Conservation (phyloP, 2,113 vertebrate species). For the Argyrosomus japonicus region DNA sequence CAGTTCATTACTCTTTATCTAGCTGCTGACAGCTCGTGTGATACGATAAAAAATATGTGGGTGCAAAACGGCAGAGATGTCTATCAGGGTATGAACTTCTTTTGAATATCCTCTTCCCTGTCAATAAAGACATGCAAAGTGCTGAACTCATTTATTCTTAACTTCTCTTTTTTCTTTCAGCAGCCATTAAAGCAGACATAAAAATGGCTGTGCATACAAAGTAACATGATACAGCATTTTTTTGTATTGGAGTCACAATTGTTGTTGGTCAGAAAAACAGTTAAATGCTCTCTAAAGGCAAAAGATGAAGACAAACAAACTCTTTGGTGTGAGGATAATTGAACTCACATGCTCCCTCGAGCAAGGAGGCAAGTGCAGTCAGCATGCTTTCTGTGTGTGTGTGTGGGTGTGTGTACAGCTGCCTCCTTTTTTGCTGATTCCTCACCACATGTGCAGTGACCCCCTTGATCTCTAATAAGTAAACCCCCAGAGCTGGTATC, state of each 20-base stretch:
- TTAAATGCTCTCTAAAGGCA: constrained; percentile 30
- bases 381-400: constrained; percentile 21
- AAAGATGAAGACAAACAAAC: constrained; percentile 52
- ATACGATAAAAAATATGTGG: constrained; percentile 8
- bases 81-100: not conserved
- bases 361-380: constrained; percentile 46
- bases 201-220: not conserved
- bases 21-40: not conserved
- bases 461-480: constrained; percentile 25
- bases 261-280: constrained; percentile 29
- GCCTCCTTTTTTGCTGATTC: constrained; percentile 30
- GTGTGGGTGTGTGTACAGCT: constrained; percentile 13
- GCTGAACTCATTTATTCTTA: not conserved
- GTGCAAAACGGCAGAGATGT: constrained; percentile 11
- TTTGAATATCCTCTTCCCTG: constrained; percentile 19
- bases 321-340: constrained; percentile 66
- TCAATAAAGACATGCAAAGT: constrained; percentile 11
- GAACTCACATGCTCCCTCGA: constrained; percentile 68
- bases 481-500: constrained; percentile 28
- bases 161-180: not conserved
- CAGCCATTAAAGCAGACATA: not conserved
- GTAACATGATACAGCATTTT: constrained; percentile 14
- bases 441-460: constrained; percentile 42
- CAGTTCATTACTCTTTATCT: not conserved
- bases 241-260: not conserved